Base-by-base conservation (phyloP, 2,888 invertebrate genomes). In the Drosophila longiperda region DNA sequence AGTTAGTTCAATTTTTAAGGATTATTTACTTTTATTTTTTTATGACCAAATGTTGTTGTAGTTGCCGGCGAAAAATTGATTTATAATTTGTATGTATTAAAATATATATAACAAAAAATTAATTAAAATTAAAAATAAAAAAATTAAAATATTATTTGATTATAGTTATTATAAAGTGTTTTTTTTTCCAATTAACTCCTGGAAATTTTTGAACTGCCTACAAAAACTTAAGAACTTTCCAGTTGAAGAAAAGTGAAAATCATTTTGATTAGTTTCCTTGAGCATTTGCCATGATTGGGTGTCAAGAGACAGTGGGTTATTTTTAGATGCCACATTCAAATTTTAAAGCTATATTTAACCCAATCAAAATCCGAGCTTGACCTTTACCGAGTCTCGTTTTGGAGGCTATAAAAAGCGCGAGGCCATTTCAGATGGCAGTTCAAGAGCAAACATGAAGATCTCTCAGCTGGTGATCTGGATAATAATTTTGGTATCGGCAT, bases 301-400 rank as follows among this genome's bases (percentile, higher is more conserved):
- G 34, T 36, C 50, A 38, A 17, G 40, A 52, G 23, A 59, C 40
- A 55, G 59, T 17, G 32, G 9, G 2, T 58, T 83, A 83, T 83
- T 83, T 85, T 68, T 75, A 80, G 80, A 48, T 9, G 20, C 26
- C 29, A 38, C 36, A 45, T 48, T 54, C 53, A 49, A 55, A 75
- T 72, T 62, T 62, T 49, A 61, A 67, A 67, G 68, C 68, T 84
- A 78, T 80, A 82, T 84, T 78, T 80, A 78, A 66, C 26, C 55
- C 70, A 82, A 80, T 83, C 72, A 70, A 65, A 65, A 42, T 26
- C 12, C 11, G 17, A 26, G 33, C 38, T 20, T 76, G 58, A 50
- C 29, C 50, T 38, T 23, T 65, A 45, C 11, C 32, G 17, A 38
- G 60, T 40, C 53, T 55, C 54, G 54, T 29, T 29, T 26, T 50